Conservation (phyloP, 1,140 invertebrate genomes). For the Oryzaephilus surinamensis region DNA sequence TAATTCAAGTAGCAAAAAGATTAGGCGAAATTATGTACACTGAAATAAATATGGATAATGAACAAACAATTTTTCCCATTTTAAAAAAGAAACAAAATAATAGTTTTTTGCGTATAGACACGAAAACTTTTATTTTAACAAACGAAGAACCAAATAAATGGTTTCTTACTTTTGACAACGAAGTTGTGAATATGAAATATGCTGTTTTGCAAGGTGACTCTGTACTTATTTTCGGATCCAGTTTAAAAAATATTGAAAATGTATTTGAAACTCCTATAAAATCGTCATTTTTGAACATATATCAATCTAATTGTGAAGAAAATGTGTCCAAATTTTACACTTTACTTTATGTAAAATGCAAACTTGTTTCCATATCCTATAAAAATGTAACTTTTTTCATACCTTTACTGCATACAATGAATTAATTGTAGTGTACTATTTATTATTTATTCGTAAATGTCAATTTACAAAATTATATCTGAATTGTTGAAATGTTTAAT, state of each 20-base stretch:
- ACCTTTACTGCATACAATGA: too few species aligned
- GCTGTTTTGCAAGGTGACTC: background rate
- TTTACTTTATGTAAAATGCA: too few species aligned
- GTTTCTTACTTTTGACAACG: slow-evolving; percentile 1
- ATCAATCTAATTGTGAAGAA: too few species aligned
- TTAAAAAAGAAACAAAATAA: background rate
- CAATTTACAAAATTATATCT: too few species aligned
- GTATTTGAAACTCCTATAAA: background rate
- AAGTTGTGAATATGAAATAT: slow-evolving; percentile 1
- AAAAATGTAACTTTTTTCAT: too few species aligned
- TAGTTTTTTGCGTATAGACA: background rate
- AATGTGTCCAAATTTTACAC: too few species aligned
- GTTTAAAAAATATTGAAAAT: background rate
- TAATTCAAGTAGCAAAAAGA: slow-evolving; percentile 14
- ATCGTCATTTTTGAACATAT: slow-evolving; percentile 1
- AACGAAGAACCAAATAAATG: slow-evolving; percentile 1
- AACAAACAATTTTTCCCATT: too few species aligned
- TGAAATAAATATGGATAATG: background rate
- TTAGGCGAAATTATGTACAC: slow-evolving; percentile 7
- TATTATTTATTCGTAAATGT: too few species aligned
- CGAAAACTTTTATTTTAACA: background rate
- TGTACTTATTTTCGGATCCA: background rate
- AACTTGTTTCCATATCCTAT: too few species aligned
- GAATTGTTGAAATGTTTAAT: too few species aligned
- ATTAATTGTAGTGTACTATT: too few species aligned